A percentile compares a stretch with the other conserved stretches of the same genome.
phyloP scores from a whole-genome alignment of 2,113 vertebrate species.

The Gnathochromis pfefferi region DNA sequence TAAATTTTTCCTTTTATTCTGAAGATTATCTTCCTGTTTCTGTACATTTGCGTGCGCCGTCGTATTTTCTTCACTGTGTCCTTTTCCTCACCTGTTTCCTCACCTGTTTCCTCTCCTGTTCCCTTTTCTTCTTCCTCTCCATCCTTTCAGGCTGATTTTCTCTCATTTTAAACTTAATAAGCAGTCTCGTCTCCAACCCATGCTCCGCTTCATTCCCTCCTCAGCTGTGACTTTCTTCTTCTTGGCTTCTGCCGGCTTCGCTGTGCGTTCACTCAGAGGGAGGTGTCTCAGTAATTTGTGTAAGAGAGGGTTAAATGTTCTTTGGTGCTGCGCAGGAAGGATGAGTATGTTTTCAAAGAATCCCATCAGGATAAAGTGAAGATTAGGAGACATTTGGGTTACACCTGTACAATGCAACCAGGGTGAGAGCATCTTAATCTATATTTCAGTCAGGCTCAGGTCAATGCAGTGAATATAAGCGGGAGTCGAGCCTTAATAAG shows the following conservation, averaged over 20 bases:
- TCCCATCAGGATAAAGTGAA: background rate
- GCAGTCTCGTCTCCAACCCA: background rate
- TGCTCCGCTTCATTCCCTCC: background rate
- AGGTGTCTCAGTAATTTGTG: background rate
- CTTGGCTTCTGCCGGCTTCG: background rate
- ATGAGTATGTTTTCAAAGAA: rapidly evolving
- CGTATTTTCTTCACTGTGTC: background rate
- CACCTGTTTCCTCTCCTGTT: background rate
- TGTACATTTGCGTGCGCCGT: rapidly evolving
- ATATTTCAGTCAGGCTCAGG: background rate
- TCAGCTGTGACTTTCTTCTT: background rate
- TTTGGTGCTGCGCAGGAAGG: background rate
- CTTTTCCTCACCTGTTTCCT: background rate
- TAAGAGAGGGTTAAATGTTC: background rate
- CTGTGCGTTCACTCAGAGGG: background rate
- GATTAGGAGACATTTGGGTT: background rate
- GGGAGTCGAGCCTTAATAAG: rapidly evolving
- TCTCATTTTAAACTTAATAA: rapidly evolving
- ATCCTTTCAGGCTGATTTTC: background rate
- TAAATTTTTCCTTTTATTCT: rapidly evolving
- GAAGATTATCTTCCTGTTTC: background rate
- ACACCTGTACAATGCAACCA: background rate
- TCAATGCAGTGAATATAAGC: background rate
- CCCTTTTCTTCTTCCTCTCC: rapidly evolving
- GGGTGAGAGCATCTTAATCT: background rate